A percentile compares a stretch with the other conserved stretches of the same genome.
phyloP scores from a whole-genome alignment of 2,888 invertebrate species.

The Aphidoletes aphidimyza region DNA sequence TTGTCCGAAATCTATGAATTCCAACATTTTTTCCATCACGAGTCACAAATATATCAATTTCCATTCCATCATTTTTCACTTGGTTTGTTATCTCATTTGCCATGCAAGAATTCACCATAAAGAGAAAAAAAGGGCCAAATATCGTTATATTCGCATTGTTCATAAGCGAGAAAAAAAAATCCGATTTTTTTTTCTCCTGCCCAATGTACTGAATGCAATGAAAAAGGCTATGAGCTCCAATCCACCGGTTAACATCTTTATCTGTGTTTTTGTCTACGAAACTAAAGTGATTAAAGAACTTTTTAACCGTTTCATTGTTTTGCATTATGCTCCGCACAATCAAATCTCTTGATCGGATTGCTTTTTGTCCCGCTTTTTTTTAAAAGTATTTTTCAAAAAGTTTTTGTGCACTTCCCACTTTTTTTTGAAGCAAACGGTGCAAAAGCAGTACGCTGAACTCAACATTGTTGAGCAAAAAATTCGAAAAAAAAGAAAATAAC shows the following conservation, averaged over 20 bases:
- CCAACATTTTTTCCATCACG: too few species aligned
- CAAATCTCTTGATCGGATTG: background rate
- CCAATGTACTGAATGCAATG: background rate
- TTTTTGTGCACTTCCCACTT: background rate
- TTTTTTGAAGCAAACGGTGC: background rate
- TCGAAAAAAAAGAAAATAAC: background rate
- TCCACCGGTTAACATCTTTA: background rate
- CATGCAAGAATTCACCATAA: background rate
- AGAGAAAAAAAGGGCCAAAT: background rate
- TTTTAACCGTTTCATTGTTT: slow-evolving; percentile 2
- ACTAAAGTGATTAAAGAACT: too few species aligned
- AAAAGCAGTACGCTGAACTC: background rate
- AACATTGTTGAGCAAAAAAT: background rate
- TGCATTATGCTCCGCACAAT: background rate
- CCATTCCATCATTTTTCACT: too few species aligned
- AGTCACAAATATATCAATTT: too few species aligned
- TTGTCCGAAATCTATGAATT: too few species aligned
- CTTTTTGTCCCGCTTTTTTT: background rate
- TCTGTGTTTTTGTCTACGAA: too few species aligned
- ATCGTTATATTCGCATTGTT: background rate
- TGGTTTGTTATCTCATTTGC: background rate
- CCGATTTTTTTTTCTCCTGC: too few species aligned
- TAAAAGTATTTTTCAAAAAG: background rate
- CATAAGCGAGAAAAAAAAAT: too few species aligned
- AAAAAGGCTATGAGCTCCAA: background rate